These are phyloP conservation scores for Xestia rhomboidea DNA, from an alignment of 2,888 invertebrate species.

Conservation along the genomic window DNA sequence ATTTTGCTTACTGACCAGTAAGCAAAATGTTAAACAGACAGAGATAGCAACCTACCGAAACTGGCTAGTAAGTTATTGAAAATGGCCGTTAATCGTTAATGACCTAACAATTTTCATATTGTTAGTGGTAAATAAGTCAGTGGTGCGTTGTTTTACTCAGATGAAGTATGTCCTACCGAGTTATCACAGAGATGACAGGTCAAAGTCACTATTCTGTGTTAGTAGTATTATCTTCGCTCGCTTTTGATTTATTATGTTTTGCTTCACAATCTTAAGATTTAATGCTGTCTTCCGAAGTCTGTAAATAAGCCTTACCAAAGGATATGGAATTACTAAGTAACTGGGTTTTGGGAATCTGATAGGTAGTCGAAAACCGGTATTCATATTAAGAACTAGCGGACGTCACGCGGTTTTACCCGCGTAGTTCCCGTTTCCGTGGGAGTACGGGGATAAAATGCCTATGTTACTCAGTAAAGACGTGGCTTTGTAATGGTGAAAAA, in stretches of 20 bases:
- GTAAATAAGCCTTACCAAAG: not conserved
- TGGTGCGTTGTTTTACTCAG: slow-evolving; percentile 2
- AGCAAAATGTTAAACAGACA: too few relatives aligned
- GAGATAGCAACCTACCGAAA: too few relatives aligned
- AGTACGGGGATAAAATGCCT: too few relatives aligned
- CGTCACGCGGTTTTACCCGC: too few relatives aligned
- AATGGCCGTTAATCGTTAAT: not conserved
- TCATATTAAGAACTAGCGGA: too few relatives aligned
- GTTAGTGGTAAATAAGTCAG: not conserved
- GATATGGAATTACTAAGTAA: not conserved
- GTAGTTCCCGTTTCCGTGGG: too few relatives aligned
- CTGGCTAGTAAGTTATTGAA: too few relatives aligned
- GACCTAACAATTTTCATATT: not conserved
- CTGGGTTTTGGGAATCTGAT: too few relatives aligned
- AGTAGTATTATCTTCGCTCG: slow-evolving; percentile 6
- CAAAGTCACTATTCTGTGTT: slow-evolving; percentile 38
- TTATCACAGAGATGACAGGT: slow-evolving; percentile 49
- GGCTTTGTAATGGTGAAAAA: too few relatives aligned
- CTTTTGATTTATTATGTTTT: slow-evolving; percentile 25
- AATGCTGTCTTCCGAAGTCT: not conserved
- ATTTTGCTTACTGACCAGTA: too few relatives aligned
- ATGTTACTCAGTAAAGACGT: too few relatives aligned
- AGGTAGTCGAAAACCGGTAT: too few relatives aligned
- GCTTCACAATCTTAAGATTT: not conserved
- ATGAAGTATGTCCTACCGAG: slow-evolving; percentile 24